Evolutionary conservation across 1,140 invertebrate genomes (phyloP), one percentile per base, ranked within the genome.

Genomic region (Lasioglossum baleicum): DNA sequence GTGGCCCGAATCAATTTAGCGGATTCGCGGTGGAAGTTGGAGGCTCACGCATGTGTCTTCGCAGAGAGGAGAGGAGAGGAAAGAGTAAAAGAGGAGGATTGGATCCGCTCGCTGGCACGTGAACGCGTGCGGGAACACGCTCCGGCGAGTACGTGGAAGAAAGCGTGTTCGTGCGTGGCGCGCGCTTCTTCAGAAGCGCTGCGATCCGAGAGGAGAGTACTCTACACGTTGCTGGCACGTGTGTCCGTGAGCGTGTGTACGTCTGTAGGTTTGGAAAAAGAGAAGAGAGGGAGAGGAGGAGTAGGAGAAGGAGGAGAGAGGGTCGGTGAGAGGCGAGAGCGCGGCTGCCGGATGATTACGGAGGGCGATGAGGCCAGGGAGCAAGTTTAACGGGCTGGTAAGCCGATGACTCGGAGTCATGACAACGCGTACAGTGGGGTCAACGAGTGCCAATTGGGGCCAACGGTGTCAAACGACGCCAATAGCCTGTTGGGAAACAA

Each of bases 401-500:
- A 92, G 90, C 90, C 90, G 88, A 92, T 92, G 90, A 92, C 91
- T 92, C 86, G 90, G 88, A 92, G 91, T 92, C 91, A 91, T 92
- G 91, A 92, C 91, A 92, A 92, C 88, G 87, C 86, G 88, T 85
- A 85, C 88, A 80, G 87, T 81, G 85, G 88, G 89, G 91, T 91
- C 90, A 92, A 92, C 88, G 84, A 90, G 91, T 90, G 91, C 71
- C 90, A 92, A 92, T 91, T 92, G 88, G 87, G 90, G 91, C 87
- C 90, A 92, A 91, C 85, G 85, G 87, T 90, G 91, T 92, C 90
- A 92, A 92, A 89, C 83, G 90, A 91, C 87, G 88, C 81, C 87
- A 92, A 92, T 91, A 89, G 88, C 81, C 89, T 91, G 91, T 92
- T 92, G 91, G 91, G 90, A 92, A 92, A 92, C 90, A 92, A 91